Conservation (phyloP, 2,797 vertebrate genomes). For the Platyrinchus mystaceus region DNA sequence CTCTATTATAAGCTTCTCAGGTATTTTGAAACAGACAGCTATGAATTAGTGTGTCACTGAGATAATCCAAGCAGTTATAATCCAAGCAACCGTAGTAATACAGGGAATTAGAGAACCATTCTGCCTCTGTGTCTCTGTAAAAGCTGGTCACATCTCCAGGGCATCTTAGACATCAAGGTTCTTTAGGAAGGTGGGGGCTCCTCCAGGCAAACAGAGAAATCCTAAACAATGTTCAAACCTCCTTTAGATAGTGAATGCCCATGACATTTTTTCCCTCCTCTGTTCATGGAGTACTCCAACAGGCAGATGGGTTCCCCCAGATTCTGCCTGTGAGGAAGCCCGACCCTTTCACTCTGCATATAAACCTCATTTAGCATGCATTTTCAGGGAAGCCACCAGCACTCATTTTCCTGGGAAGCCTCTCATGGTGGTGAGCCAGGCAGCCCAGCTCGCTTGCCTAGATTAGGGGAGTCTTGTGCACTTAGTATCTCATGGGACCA, state of each 20-base stretch:
- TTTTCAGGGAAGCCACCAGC: not conserved
- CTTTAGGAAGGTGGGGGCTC: not conserved
- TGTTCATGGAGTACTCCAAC: not conserved
- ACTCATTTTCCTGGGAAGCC: not conserved
- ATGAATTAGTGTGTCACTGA: not conserved
- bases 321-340: not conserved
- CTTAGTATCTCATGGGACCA: not conserved
- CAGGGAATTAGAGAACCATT: not conserved
- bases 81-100: not conserved
- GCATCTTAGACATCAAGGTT: not conserved
- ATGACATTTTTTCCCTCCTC: not conserved
- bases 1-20: not conserved
- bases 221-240: not conserved
- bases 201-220: not conserved
- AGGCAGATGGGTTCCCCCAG: accelerated
- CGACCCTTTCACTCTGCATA: accelerated
- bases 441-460: accelerated
- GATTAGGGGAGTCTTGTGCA: not conserved
- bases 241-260: not conserved
- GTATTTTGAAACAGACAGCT: not conserved
- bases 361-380: accelerated
- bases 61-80: not conserved
- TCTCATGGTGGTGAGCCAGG: not conserved
- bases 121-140: not conserved
- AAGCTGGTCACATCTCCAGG: not conserved